Percentiles rank a stretch among this genome's conserved stretches.
Conservation (phyloP, 2,888 invertebrate genomes). For the Nemapogon koenigi region DNA sequence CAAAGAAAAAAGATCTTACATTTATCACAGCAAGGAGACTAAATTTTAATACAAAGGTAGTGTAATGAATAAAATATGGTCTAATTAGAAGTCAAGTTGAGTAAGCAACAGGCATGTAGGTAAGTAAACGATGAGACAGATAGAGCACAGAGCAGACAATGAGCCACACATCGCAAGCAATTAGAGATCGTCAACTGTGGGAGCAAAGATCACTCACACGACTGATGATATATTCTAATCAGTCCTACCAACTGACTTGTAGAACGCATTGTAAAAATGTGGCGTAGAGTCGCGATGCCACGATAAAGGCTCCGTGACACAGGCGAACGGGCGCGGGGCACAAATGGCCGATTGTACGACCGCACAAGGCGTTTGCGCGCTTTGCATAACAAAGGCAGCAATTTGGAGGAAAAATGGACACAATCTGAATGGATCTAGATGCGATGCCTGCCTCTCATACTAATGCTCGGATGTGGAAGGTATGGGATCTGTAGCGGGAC, state of each 20-base stretch:
- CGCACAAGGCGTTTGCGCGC: conserved; percentile 60
- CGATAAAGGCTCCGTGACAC: conserved; percentile 51
- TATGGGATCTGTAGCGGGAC: no score
- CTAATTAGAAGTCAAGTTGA: no score
- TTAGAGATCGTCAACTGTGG: no score
- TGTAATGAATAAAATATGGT: no score
- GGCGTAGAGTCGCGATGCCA: conserved; percentile 36
- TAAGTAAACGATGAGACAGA: no score
- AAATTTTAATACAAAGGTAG: no score
- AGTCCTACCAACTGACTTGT: conserved; percentile 23
- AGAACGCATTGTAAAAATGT: conserved; percentile 42
- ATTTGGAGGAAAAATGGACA: conserved; percentile 61
- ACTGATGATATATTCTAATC: conserved; percentile 61
- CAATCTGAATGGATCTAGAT: conserved; percentile 46
- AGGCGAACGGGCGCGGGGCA: conserved; percentile 44
- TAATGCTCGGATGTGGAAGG: conserved; percentile 21
- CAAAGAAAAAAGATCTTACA: no score
- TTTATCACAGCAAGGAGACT: no score
- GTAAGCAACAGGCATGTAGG: no score
- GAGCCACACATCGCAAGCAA: no score
- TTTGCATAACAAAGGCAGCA: conserved; percentile 64
- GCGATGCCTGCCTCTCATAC: conserved; percentile 29
- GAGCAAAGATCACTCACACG: conserved; percentile 12
- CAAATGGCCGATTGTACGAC: conserved; percentile 48
- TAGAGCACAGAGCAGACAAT: no score